A percentile compares a stretch with the other conserved stretches of the same genome.
phyloP scores from a whole-genome alignment of 1,140 invertebrate genomes.

The Heliconius nattereri region DNA sequence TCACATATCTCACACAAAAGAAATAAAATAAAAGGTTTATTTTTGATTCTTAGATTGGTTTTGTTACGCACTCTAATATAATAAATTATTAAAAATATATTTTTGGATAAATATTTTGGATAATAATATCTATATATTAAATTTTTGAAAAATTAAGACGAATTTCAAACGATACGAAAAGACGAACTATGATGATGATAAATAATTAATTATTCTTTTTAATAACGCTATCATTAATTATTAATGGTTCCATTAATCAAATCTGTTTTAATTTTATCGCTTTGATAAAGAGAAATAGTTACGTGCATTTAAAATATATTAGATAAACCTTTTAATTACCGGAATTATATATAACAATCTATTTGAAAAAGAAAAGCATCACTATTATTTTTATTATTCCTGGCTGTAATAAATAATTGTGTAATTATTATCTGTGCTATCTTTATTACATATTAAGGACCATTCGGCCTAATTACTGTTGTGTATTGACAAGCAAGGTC shows the following conservation, averaged over 20 bases:
- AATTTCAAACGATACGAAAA: no score
- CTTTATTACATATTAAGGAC: slow-evolving; percentile 30
- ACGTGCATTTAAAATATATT: not conserved
- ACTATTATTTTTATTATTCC: not conserved
- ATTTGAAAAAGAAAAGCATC: not conserved
- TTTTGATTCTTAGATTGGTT: not conserved
- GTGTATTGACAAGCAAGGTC: slow-evolving; percentile 41
- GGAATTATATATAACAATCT: not conserved
- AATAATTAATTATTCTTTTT: not conserved
- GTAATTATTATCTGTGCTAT: slow-evolving; percentile 22
- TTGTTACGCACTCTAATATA: no score
- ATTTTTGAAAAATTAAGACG: not conserved
- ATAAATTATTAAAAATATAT: no score
- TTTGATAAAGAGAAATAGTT: not conserved
- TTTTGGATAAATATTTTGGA: not conserved
- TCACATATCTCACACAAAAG: no score
- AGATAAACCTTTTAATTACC: not conserved
- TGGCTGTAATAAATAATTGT: no score
- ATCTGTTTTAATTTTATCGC: not conserved
- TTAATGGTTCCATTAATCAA: not conserved
- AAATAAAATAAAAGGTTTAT: not conserved
- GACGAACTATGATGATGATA: not conserved
- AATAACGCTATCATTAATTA: not conserved
- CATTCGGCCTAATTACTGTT: slow-evolving; percentile 40
- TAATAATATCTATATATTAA: not conserved